Evolutionary conservation across 1,140 invertebrate genomes (phyloP).

Genomic region (Leptinotarsa undecemlineata): DNA sequence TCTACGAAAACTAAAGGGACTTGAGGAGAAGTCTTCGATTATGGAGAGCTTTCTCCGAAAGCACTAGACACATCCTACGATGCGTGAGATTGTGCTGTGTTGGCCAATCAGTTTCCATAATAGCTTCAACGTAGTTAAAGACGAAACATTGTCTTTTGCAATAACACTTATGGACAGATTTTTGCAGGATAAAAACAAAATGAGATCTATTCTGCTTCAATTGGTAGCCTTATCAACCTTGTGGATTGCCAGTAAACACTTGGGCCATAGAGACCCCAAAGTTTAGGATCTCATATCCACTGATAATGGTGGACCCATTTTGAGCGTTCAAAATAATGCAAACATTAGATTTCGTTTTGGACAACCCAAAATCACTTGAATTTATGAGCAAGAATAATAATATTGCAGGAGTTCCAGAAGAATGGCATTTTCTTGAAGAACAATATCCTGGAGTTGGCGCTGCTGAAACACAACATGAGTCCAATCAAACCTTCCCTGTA

Average conservation of each 20-base stretch:
- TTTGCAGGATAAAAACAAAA: constrained; percentile 69
- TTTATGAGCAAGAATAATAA: constrained; percentile 79
- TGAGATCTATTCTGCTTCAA: constrained; percentile 72
- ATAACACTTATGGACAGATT: constrained; percentile 89
- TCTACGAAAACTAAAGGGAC: too few species aligned
- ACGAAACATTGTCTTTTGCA: constrained; percentile 87
- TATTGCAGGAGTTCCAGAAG: constrained; percentile 60
- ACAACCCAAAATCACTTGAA: constrained; percentile 84
- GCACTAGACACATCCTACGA: too few species aligned
- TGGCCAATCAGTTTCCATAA: too few species aligned
- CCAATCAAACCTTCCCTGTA: too few species aligned
- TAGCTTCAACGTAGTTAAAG: constrained; percentile 57
- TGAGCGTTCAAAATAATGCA: constrained; percentile 77
- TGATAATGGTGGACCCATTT: constrained; percentile 64
- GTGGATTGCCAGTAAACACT: constrained; percentile 93
- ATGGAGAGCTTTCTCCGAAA: too few species aligned
- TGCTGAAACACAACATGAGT: too few species aligned
- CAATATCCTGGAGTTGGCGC: too few species aligned
- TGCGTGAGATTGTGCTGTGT: too few species aligned
- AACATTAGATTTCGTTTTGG: constrained; percentile 78
- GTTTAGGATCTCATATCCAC: constrained; percentile 90
- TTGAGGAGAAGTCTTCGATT: too few species aligned
- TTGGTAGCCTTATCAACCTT: constrained; percentile 89
- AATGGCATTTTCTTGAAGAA: constrained; percentile 58
- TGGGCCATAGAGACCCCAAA: constrained; percentile 90